Base-by-base conservation (phyloP, 2,113 vertebrate species). In the Benitochromis conjunctus region DNA sequence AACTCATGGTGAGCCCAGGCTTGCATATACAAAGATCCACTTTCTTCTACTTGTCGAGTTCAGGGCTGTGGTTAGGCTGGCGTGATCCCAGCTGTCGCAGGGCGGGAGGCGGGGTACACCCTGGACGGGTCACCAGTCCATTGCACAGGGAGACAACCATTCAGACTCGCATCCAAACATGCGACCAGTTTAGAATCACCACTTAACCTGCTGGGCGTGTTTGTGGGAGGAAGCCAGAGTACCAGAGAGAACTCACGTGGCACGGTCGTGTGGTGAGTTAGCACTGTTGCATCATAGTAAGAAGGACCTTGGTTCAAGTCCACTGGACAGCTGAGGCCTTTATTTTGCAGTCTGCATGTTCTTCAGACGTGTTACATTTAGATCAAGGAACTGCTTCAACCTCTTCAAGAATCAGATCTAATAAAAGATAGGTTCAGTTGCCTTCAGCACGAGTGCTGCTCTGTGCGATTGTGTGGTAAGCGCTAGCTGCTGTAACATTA, bases 381-480 rank as follows among this genome's bases (percentile, higher is more conserved):
- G 31, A 62, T 62, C 31, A 36, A 34, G 29, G 16, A 34, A 11
- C 29, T 7, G 29, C 60, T 36, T 64, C 9, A 6, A 34, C 57
- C 31, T 34, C 34, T 66, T 21, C 6, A 38, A 5, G 34, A 64
- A 38, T n/a, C 62, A 12, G 12, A 57, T 57, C 55, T 4, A 57
- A 29, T 18, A 18, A 1, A 10, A 31, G 19, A 10, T 0, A 21
- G 21, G 36, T 66, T 6, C 62, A 41, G 19, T 21, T 1, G 19
- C 19, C 62, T 66, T 66, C 7, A 66, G 0, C 18, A n/a, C n/a
- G n/a, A 64, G 19, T 62, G 58, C 58, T 62, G 58, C 36, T 62
- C 62, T 21, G 36, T 41, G 36, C 19, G 19, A 66, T 0, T 66
- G 62, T 41, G 10, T 41, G 24, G 7, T 9, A 58, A 58, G 29